Evolutionary conservation across 1,140 invertebrate species (phyloP), one percentile per base, ranked within the genome.

Genomic region (Atopsyche davidsoni): DNA sequence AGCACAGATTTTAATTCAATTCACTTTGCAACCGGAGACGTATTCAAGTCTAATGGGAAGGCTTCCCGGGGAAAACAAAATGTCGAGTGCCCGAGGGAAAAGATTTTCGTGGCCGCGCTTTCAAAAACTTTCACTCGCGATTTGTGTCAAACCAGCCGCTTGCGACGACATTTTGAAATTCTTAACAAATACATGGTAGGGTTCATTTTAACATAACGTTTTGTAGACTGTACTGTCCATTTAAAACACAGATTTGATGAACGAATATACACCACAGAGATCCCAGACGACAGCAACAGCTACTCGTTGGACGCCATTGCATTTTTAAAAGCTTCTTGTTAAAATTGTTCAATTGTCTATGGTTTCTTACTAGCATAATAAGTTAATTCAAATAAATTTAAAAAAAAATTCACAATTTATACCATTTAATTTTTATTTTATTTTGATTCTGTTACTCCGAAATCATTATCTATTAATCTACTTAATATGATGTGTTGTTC

Each of bases 71-170:
- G 32, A 42, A 50, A 42, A 43, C 48, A 50, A 50, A 50, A 50
- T 50, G 48, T 50, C 48, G 48, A 50, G 17, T 19, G 24, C 28
- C 48, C 11, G 18, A 36, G 40, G 48, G 48, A 43, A 50, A 50
- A 42, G 39, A 43, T 39, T 21, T 39, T 44, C 48, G 48, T 50
- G 48, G 39, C 48, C 39, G 39, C 48, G 39, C 48, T 50, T 50
- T 50, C 48, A 28, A 50, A 50, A 43, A 50, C 48, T 50, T 50
- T 50, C 48, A 50, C 48, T 50, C 36, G 22, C 36, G n/a, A n/a
- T n/a, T n/a, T n/a, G n/a, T n/a, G n/a, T 46, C 19, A 39, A 25
- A 47, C 46, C 25, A 28, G 17, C 23, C 17, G 17, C 18, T 11
- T 39, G 17, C 4, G 17, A 18, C 18, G 36, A 17, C 36, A 39